Evolutionary conservation across 53 echinoderm and acorn worm species (phyloP), one percentile per base, ranked within the genome.

Genomic region (Holothuria scabra): DNA sequence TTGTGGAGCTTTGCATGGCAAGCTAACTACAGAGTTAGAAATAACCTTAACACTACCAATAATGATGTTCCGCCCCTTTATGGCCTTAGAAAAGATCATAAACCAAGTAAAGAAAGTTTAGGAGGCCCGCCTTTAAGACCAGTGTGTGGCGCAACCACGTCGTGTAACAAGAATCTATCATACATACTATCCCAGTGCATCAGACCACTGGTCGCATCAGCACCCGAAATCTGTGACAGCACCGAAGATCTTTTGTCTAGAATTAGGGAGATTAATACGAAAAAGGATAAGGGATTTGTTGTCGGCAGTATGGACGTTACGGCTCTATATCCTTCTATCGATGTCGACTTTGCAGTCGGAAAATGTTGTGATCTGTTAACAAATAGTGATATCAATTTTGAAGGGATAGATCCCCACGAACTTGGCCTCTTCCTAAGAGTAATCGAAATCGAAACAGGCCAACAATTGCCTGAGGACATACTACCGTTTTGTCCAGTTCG

Each of bases 81-180:
- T 38, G 84, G 68, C 46, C 46, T 84, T 8, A 84, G 84, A 25
- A 84, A 84, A 66, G 84, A 84, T 55, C 84, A 84, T 55, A 84
- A 84, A 66, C 57, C 56, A 28, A 18, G 18, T 12, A 28, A 57
- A 12, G 72, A 14, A 20, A 20, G 24, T 13, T n/a, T 18, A 12
- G 59, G 66, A 4, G 84, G 29, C 84, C 84, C 35, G 5, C 84
- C 84, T 9, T 48, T 84, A 30, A 65, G 84, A 65, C 67, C 65
- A 4, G 67, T 84, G 5, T 84, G 84, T 48, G 84, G 84, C 35
- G 84, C 84, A 24, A 66, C 52, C 13, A 84, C 67, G n/a, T 67
- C 84, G 8, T 84, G 84, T 18, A 84, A 84, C 56, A 67, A 44
- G 22, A 35, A 67, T 23, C 52, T 67, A 2, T 84, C 84, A 44